Base-by-base conservation (phyloP, 2,797 vertebrate species). In the Allobates femoralis region DNA sequence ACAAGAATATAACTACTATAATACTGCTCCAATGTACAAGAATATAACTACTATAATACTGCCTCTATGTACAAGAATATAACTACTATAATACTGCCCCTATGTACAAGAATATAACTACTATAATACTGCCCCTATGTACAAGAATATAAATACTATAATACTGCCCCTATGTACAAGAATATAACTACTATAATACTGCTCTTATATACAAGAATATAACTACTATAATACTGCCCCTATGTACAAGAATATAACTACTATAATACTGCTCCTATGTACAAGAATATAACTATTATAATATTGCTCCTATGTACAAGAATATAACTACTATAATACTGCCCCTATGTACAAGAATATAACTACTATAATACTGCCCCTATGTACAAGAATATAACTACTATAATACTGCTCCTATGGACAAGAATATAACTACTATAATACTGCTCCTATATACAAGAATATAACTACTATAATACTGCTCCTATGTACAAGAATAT, bases 241-340 rank as follows among this genome's bases (percentile, higher is more conserved):
- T 30, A 67, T 67, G 28, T 67, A 67, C 64, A 67, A 67, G 66
- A 67, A 67, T 67, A 67, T 67, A 67, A 67, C 64, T 67, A 66
- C 62, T 66, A 66, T 66, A 66, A 66, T 66, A 66, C 62, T 66
- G 28, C 62, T 30, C 62, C 62, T 67, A 67, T 67, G 28, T 67
- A 67, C 64, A 67, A 67, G 66, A 67, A 67, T 67, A 67, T 67
- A 67, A 67, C 66, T 34, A 67, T 30, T 67, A 67, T 67, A 67
- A 67, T 67, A 67, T 30, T 67, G 66, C 66, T 34, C 64, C 64
- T 67, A 67, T 67, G 30, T 67, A 67, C 64, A 67, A 67, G 64
- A 67, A 67, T 67, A 67, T 66, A 66, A 66, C 62, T 66, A 66
- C 62, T 66, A 66, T 66, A 66, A 66, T 66, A 66, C 64, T 67